Evolutionary conservation across 1,140 invertebrate species (phyloP), one percentile per base, ranked within the genome.

Genomic region (Bombus waltoni): DNA sequence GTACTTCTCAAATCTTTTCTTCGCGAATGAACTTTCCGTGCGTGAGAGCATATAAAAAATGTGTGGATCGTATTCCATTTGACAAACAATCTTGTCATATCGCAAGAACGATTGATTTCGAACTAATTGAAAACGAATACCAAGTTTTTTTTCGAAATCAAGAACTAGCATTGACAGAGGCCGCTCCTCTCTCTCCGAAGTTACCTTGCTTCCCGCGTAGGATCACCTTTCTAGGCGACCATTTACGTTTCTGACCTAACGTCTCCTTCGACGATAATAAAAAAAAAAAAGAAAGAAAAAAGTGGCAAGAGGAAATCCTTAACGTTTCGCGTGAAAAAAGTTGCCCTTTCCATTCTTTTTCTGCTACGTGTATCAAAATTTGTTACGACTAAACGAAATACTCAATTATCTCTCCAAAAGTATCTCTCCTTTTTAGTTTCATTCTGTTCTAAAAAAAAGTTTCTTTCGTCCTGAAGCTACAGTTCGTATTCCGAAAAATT

Each of bases 151-250:
- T 28, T 40, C 10, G 53, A 57, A 74, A 73, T 32, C n/a, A 87
- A 86, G 90, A 38, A 92, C 93, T 92, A 89, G 94, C 94, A 95
- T 94, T 95, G 94, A 94, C 92, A 88, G 91, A 94, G 94, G 86
- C 93, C 94, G 93, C 90, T 93, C 94, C 94, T 94, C 94, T 94
- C 94, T 94, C 94, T 94, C 94, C 93, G 90, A 88, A 91, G 88
- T 95, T 95, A 95, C 94, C 94, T 95, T 93, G 87, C 44, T 68
- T 94, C 93, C 94, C 94, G 89, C 94, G 94, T 94, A 94, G 94
- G 92, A 93, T 88, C 92, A 83, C 92, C 89, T 38, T 81, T 65
- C 53, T 59, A 22, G 42, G 88, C 89, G 81, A 93, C 87, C 93
- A 70, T 85, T 44, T 87, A 86, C 28, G 28, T n/a, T 66, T 35